These are phyloP conservation scores for Gadopsis bispinosus DNA, from an alignment of 2,797 vertebrate species.

Conservation along the genomic window DNA sequence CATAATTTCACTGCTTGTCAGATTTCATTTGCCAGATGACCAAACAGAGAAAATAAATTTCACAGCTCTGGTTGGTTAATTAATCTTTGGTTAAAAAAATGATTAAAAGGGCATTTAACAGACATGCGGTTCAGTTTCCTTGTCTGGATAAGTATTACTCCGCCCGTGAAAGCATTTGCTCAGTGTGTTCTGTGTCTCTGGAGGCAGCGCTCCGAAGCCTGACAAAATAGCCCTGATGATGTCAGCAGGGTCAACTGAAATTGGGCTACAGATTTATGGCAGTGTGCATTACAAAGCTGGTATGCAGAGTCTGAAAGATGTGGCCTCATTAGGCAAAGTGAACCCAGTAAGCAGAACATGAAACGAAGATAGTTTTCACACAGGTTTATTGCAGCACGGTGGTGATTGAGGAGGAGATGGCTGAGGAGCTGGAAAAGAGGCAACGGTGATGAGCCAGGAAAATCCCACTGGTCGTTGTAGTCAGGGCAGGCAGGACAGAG, in stretches of 20 bases:
- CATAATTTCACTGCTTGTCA: slow-evolving; percentile 65
- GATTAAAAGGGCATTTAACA: slow-evolving; percentile 19
- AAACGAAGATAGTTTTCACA: no score
- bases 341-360: no score
- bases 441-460: no score
- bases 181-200: not conserved
- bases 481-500: no score
- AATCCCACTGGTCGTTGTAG: no score
- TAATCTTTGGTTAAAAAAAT: slow-evolving; percentile 59
- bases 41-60: slow-evolving; percentile 77
- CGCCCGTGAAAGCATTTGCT: not conserved
- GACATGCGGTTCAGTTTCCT: not conserved
- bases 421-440: no score
- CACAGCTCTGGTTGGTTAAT: slow-evolving; percentile 77
- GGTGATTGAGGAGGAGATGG: no score
- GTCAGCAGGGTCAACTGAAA: not conserved
- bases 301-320: not conserved
- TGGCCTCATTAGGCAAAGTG: not conserved
- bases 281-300: not conserved
- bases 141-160: not conserved
- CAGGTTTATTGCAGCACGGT: no score
- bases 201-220: no score
- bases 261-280: not conserved
- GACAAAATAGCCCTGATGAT: not conserved
- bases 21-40: slow-evolving; percentile 71